phyloP scores from a whole-genome alignment of 1,140 invertebrate genomes.

The Trichonephila clavata region DNA sequence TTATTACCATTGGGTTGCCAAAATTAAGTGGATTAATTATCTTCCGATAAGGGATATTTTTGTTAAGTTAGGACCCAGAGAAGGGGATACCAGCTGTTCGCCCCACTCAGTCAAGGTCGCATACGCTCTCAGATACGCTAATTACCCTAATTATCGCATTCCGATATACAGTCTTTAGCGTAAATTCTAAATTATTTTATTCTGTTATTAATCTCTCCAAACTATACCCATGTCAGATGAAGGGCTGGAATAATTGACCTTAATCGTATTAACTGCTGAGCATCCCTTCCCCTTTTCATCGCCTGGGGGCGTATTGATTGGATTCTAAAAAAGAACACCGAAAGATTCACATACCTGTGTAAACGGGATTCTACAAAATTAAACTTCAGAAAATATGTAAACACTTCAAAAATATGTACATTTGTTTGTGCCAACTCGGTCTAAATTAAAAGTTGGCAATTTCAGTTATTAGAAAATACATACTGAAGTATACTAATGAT shows the following conservation, averaged over 20 bases:
- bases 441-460: too few species aligned
- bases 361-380: background rate
- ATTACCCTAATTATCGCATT: slow-evolving; percentile 71
- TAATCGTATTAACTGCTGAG: background rate
- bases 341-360: background rate
- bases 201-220: slow-evolving; percentile 59
- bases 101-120: slow-evolving; percentile 12
- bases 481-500: too few species aligned
- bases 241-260: slow-evolving; percentile 24
- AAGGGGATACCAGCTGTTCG: slow-evolving; percentile 13
- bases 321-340: background rate
- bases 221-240: slow-evolving; percentile 25
- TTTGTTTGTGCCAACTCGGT: too few species aligned
- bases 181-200: slow-evolving; percentile 74
- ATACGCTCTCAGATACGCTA: slow-evolving; percentile 38
- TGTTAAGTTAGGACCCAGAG: background rate
- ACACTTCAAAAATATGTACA: too few species aligned
- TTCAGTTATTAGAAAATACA: too few species aligned
- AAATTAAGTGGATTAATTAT: slow-evolving; percentile 71
- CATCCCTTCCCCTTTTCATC: slow-evolving; percentile 6
- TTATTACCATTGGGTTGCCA: slow-evolving; percentile 49
- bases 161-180: slow-evolving; percentile 68
- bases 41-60: slow-evolving; percentile 67
- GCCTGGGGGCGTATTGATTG: background rate
- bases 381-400: too few species aligned